A percentile compares a stretch with the other conserved stretches of the same genome.
These are phyloP conservation scores for Nanorana parkeri DNA, from an alignment of 2,113 vertebrate species.

Conservation along the genomic window DNA sequence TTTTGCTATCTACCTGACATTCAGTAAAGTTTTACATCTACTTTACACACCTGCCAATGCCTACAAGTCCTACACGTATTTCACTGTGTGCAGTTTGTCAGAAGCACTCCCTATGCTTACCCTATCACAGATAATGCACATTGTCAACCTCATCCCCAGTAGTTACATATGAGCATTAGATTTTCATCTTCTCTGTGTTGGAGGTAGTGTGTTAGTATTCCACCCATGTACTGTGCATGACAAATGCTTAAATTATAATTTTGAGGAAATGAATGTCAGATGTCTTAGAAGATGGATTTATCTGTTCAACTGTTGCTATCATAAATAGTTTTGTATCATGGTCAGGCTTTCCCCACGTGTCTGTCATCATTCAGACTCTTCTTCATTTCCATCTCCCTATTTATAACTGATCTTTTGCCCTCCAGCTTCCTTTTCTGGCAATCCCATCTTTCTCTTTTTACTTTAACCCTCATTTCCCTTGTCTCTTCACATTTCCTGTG, in stretches of 20 bases:
- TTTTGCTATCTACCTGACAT: too few relatives aligned
- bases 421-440: background rate
- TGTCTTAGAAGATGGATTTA: background rate
- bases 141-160: background rate
- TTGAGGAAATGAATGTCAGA: background rate
- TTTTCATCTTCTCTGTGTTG: background rate
- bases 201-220: background rate
- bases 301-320: too few relatives aligned
- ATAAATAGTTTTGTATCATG: conserved; percentile 5
- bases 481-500: background rate
- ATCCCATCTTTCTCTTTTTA: background rate
- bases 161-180: background rate
- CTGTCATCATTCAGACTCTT: background rate
- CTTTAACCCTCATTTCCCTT: conserved; percentile 1
- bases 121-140: too few relatives aligned
- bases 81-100: too few relatives aligned
- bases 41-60: too few relatives aligned
- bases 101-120: too few relatives aligned
- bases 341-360: conserved; percentile 1
- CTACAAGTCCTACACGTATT: too few relatives aligned
- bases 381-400: conserved; percentile 14
- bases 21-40: too few relatives aligned
- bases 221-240: background rate
- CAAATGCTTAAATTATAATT: background rate
- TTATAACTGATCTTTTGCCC: background rate